Evolutionary conservation across 1,140 invertebrate species (phyloP).

Genomic region (Pseudomyrmex dendroicus): DNA sequence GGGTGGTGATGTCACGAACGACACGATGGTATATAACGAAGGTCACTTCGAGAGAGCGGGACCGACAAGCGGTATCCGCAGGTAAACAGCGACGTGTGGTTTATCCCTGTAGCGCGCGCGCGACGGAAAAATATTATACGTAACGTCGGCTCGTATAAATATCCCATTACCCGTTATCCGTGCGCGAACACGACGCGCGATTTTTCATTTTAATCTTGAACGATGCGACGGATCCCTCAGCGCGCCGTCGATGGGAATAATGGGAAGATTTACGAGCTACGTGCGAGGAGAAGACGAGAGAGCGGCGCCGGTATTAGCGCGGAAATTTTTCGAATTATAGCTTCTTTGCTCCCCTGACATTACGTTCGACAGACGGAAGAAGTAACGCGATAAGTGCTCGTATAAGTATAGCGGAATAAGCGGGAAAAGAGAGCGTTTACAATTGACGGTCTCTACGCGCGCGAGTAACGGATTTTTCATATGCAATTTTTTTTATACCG

Average conservation of each 20-base stretch:
- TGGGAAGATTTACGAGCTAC: conserved; percentile 46
- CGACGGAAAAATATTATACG: conserved; percentile 53
- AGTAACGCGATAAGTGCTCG: conserved; percentile 19
- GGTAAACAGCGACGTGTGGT: conserved; percentile 28
- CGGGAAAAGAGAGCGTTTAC: background rate
- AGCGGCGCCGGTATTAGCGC: conserved; percentile 22
- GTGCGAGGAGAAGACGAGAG: background rate
- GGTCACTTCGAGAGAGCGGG: too few relatives aligned
- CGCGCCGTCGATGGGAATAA: conserved; percentile 54
- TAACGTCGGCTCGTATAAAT: conserved; percentile 54
- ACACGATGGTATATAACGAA: background rate
- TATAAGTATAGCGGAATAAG: background rate
- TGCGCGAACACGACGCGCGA: conserved; percentile 31
- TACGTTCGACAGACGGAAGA: conserved; percentile 15
- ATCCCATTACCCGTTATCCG: conserved; percentile 54
- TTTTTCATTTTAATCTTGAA: conserved; percentile 56
- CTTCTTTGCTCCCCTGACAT: conserved; percentile 27
- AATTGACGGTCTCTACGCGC: background rate
- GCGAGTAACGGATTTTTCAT: conserved; percentile 20
- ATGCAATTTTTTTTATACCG: conserved; percentile 1
- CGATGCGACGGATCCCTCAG: conserved; percentile 46
- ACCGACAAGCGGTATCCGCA: conserved; percentile 10
- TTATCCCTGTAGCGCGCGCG: background rate
- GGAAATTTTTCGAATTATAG: conserved; percentile 51
- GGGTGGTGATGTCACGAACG: background rate